These are phyloP conservation scores for Meandrusa payeni DNA, from an alignment of 2,888 invertebrate genomes.

Conservation along the genomic window DNA sequence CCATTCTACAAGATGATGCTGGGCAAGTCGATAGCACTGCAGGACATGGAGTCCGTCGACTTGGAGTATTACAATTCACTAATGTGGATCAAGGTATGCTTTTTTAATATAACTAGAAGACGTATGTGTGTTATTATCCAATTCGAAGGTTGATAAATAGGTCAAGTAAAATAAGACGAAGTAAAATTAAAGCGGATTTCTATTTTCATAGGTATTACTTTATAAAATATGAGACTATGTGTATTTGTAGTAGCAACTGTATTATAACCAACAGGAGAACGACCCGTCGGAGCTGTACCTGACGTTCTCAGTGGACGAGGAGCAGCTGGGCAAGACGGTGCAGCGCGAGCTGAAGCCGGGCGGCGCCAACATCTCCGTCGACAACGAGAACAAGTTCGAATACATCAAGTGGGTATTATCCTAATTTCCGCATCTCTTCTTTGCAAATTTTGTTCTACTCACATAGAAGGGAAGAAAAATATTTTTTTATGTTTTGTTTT, in stretches of 20 bases:
- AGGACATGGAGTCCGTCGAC: slow-evolving; percentile 99
- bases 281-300: slow-evolving; percentile 97
- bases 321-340: slow-evolving; percentile 96
- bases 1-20: slow-evolving; percentile 99
- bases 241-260: too few species aligned
- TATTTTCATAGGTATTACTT: too few species aligned
- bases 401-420: slow-evolving; percentile 93
- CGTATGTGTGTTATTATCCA: too few species aligned
- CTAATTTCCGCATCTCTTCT: too few species aligned
- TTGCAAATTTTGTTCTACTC: too few species aligned
- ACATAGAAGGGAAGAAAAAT: too few species aligned
- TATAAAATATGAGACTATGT: too few species aligned
- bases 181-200: too few species aligned
- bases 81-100: slow-evolving; percentile 90
- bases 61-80: slow-evolving; percentile 99
- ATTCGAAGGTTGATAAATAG: too few species aligned
- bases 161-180: too few species aligned
- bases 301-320: slow-evolving; percentile 98
- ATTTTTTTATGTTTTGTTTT: too few species aligned
- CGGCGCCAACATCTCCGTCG: slow-evolving; percentile 94
- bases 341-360: slow-evolving; percentile 94
- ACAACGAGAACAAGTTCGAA: slow-evolving; percentile 97
- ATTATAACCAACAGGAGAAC: slow-evolving; percentile 91
- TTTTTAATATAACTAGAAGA: too few species aligned
- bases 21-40: slow-evolving; percentile 94